Conservation (phyloP, 2,113 vertebrate species). For the Macaca nemestrina region DNA sequence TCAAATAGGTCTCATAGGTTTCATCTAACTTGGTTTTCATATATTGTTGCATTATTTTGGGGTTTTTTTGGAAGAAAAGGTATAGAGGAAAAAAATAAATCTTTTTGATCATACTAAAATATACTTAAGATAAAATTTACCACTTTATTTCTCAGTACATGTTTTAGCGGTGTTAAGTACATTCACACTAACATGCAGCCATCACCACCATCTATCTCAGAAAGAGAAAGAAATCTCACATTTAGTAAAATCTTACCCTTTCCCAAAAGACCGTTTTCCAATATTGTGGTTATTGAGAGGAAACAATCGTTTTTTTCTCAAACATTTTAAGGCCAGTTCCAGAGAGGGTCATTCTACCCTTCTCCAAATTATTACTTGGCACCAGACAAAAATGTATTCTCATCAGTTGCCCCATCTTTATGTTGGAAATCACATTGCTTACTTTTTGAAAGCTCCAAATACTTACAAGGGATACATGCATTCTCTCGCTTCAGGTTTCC, state of each 20-base stretch:
- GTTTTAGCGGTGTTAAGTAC: neutral
- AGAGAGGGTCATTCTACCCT: fast-evolving
- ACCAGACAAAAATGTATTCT: neutral
- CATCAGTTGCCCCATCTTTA: neutral
- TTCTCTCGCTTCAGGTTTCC: neutral
- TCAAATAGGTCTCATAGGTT: neutral
- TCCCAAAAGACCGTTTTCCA: neutral
- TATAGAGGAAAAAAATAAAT: neutral
- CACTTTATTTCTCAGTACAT: neutral
- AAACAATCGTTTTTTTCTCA: neutral
- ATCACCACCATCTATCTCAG: neutral
- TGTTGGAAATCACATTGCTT: neutral
- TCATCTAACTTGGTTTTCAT: neutral
- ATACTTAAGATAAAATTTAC: neutral
- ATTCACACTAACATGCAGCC: neutral
- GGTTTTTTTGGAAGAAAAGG: neutral
- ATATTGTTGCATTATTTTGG: neutral
- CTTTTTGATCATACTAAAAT: neutral
- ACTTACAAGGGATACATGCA: neutral
- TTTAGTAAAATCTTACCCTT: neutral
- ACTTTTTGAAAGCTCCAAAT: neutral
- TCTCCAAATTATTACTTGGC: neutral
- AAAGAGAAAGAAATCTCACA: neutral
- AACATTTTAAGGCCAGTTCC: neutral
- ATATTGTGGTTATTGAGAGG: neutral